Evolutionary conservation across 1,140 invertebrate species (phyloP).

Genomic region (Mactra quadrangularis): DNA sequence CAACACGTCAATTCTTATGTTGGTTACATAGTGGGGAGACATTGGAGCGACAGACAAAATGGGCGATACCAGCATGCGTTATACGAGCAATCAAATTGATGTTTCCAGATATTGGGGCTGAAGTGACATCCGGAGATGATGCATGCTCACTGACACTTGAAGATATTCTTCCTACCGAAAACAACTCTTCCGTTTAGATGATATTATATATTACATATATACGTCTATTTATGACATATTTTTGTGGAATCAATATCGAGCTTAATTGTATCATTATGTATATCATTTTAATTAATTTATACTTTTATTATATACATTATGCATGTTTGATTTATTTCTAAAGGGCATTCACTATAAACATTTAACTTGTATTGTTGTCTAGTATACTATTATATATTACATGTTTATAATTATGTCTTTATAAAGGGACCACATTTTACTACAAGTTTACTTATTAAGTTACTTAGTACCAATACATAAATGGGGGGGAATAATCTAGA

Average conservation of each 20-base stretch:
- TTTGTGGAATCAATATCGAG: not conserved
- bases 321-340: no score
- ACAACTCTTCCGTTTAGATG: conserved; percentile 51
- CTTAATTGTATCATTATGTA: not conserved
- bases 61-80: conserved; percentile 68
- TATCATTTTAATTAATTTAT: not conserved
- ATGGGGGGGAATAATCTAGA: no score
- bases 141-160: conserved; percentile 58
- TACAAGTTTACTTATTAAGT: no score
- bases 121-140: conserved; percentile 63
- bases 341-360: no score
- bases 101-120: conserved; percentile 68
- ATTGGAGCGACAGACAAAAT: conserved; percentile 66
- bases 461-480: no score
- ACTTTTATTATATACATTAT: not conserved
- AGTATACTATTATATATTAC: no score
- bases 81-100: conserved; percentile 63
- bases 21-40: conserved; percentile 70
- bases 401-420: no score
- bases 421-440: no score
- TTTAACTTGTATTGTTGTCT: no score
- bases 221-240: not conserved
- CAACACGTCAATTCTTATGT: conserved; percentile 69
- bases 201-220: no score
- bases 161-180: conserved; percentile 59